Evolutionary conservation across 2,888 invertebrate genomes (phyloP).

Genomic region (Drosophila borborema): DNA sequence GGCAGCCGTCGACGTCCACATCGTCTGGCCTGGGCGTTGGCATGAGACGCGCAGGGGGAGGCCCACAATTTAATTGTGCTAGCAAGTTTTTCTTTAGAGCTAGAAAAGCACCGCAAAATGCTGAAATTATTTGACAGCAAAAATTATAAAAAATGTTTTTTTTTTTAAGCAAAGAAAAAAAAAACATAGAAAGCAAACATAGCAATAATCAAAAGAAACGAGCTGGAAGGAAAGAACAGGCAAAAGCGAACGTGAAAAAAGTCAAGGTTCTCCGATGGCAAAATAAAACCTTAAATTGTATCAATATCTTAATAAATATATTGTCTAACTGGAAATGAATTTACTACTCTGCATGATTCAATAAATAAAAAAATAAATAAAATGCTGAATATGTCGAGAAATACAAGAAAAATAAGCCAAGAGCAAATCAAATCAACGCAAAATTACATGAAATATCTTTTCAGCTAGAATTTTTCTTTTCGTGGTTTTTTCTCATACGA

Average conservation of each 20-base stretch:
- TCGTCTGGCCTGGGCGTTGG: background rate
- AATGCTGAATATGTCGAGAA: constrained; percentile 10
- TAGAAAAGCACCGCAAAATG: constrained; percentile 60
- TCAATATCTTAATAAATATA: background rate
- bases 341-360: background rate
- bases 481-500: constrained; percentile 1
- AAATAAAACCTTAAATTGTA: background rate
- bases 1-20: constrained; percentile 26
- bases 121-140: constrained; percentile 57
- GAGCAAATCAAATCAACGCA: constrained; percentile 43
- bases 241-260: too few species aligned
- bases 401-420: constrained; percentile 19
- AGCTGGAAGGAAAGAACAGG: background rate
- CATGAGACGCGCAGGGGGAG: background rate
- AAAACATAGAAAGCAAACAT: background rate
- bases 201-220: background rate
- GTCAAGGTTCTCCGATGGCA: background rate
- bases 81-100: constrained; percentile 40
- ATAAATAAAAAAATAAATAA: background rate
- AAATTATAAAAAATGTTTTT: constrained; percentile 58
- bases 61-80: constrained; percentile 54
- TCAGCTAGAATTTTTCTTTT: constrained; percentile 15
- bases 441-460: constrained; percentile 38
- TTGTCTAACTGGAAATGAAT: constrained; percentile 5
- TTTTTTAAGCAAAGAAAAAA: constrained; percentile 5